Base-by-base conservation (phyloP, 1,140 invertebrate species). In the Myzus persicae region DNA sequence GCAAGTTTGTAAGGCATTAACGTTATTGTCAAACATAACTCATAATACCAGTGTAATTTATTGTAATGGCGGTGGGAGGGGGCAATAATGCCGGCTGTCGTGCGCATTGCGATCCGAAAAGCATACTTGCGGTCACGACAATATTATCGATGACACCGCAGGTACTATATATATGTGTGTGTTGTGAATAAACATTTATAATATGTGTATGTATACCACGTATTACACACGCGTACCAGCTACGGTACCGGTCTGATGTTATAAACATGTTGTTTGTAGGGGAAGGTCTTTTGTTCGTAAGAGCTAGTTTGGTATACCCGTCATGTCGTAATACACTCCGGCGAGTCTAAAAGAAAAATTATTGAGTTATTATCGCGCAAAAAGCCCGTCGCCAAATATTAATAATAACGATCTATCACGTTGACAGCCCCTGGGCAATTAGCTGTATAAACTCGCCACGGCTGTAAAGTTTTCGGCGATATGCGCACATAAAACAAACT, bases 371-470 rank as follows among this genome's bases (percentile, higher is more conserved):
- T 76, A 76, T n/a, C 59, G 18, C n/a, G 59, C 59, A 76, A 76
- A 76, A n/a, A 76, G 31, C 31, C 59, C 31, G 31, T 67, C 59
- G 54, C 31, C 31, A 76, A 76, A 76, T 76, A 76, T n/a, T 76
- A 76, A 76, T n/a, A 76, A 76, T 76, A 76, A 85, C 42, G 5
- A 85, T 85, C 42, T 85, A 40, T 85, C 84, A 85, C 84, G 40
- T 85, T 85, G 84, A 44, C 84, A 85, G 38, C 42, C 84, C 5
- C 42, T 18, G 59, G 59, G 38, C 42, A 85, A 85, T 85, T 85
- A 85, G 84, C 84, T 85, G 2, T 44, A 76, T 76, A 85, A 18
- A 85, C 46, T 85, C 42, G 42, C 4, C 1, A 82, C 24, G 40
- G 38, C 11, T 26, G 82, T 84, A 42, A 85, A 85, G 38, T 44